phyloP scores from a whole-genome alignment of 1,140 invertebrate genomes.

The Lanistes nyassanus region DNA sequence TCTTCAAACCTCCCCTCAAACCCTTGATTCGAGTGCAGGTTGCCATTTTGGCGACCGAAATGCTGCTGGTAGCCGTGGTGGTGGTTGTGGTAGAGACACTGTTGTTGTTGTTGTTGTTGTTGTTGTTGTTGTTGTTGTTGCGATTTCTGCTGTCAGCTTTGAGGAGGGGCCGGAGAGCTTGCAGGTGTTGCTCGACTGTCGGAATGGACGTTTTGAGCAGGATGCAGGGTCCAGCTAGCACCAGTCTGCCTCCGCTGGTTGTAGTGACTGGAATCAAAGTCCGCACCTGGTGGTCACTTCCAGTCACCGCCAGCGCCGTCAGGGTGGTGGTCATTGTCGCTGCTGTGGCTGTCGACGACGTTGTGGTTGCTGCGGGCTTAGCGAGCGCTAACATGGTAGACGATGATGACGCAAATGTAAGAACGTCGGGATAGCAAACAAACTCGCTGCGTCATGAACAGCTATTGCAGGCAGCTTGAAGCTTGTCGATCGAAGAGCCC shows the following conservation, averaged over 20 bases:
- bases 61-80: neutral
- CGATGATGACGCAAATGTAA: neutral
- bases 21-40: too few relatives aligned
- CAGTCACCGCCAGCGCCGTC: neutral
- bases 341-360: neutral
- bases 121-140: conserved; percentile 22
- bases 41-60: too few relatives aligned
- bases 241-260: conserved; percentile 11
- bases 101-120: conserved; percentile 19
- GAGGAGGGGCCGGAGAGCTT: conserved; percentile 22
- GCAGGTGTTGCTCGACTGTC: conserved; percentile 18
- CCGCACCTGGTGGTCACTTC: conserved; percentile 17
- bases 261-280: conserved; percentile 22
- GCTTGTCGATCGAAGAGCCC: too few relatives aligned
- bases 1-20: too few relatives aligned
- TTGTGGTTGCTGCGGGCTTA: neutral
- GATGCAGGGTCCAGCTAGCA: conserved; percentile 23
- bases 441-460: neutral
- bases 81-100: neutral
- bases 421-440: too few relatives aligned
- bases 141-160: conserved; percentile 6
- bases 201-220: conserved; percentile 12
- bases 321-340: neutral
- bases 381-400: neutral
- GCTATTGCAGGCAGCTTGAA: too few relatives aligned